A percentile compares a stretch with the other conserved stretches of the same genome.
These are phyloP conservation scores for Dinomys branickii DNA, from an alignment of 2,113 vertebrate genomes.

Conservation along the genomic window DNA sequence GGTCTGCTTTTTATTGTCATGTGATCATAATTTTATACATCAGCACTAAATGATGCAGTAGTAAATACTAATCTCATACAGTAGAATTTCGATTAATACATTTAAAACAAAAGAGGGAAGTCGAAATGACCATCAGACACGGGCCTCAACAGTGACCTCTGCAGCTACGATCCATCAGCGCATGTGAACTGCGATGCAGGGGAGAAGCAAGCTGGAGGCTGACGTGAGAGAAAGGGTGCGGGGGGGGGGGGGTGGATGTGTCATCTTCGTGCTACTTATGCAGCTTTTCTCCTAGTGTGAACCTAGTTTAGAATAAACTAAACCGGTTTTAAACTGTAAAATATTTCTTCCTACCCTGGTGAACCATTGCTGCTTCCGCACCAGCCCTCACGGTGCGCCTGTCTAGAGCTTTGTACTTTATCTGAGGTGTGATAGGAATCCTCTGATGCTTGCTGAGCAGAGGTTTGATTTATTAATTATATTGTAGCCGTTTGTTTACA, in stretches of 20 bases:
- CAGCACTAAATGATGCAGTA: not conserved
- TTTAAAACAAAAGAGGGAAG: not conserved
- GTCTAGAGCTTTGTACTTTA: slow-evolving; percentile 2
- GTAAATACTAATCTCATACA: not conserved
- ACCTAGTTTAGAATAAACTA: not conserved
- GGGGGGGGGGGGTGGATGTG: too few relatives aligned
- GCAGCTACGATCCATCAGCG: not conserved
- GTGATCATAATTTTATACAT: not conserved
- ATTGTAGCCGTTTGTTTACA: not conserved
- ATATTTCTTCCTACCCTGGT: not conserved
- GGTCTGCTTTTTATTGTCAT: not conserved
- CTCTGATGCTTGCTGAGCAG: not conserved
- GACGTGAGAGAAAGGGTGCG: not conserved
- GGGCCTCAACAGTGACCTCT: not conserved
- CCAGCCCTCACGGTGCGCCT: not conserved
- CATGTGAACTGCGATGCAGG: not conserved
- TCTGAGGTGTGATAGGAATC: not conserved
- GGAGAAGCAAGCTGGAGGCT: not conserved
- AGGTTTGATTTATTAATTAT: not conserved
- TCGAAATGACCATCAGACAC: not conserved
- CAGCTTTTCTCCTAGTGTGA: not conserved
- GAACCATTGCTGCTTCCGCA: not conserved
- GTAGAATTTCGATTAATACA: not conserved
- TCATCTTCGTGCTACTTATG: not conserved
- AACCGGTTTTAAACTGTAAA: not conserved